Conservation (phyloP, 1,140 invertebrate genomes). For the Augochlora pura region DNA sequence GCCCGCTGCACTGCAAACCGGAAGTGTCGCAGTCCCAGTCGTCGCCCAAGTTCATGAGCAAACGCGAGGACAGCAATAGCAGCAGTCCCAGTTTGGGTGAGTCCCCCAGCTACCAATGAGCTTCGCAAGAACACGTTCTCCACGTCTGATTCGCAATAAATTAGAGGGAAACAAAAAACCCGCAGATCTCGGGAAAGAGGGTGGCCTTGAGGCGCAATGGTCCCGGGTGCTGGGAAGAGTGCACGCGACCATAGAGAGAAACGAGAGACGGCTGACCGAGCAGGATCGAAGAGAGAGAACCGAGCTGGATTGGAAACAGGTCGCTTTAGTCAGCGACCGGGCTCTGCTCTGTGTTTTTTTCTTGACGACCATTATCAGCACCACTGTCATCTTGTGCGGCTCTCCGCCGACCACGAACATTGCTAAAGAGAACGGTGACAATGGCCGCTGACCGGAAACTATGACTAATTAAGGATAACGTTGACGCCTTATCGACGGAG, state of each 20-base stretch:
- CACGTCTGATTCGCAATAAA: neutral
- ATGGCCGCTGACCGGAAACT: neutral
- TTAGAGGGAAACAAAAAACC: neutral
- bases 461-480: neutral
- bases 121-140: neutral
- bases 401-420: slow-evolving; percentile 73
- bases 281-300: slow-evolving; percentile 85
- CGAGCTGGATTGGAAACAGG: slow-evolving; percentile 89
- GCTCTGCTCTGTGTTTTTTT: slow-evolving; percentile 86
- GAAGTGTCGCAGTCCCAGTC: slow-evolving; percentile 59
- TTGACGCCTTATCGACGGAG: too few species aligned
- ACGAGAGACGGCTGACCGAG: slow-evolving; percentile 85
- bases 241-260: slow-evolving; percentile 86
- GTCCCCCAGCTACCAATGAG: neutral
- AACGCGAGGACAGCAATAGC: slow-evolving; percentile 63
- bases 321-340: slow-evolving; percentile 86
- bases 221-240: slow-evolving; percentile 84
- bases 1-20: slow-evolving; percentile 68
- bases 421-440: slow-evolving; percentile 49
- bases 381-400: slow-evolving; percentile 83
- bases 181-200: slow-evolving; percentile 74
- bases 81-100: slow-evolving; percentile 68
- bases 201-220: slow-evolving; percentile 83
- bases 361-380: slow-evolving; percentile 83
- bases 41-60: slow-evolving; percentile 66